Evolutionary conservation across 1,140 invertebrate genomes (phyloP).

Genomic region (Microplitis mediator): DNA sequence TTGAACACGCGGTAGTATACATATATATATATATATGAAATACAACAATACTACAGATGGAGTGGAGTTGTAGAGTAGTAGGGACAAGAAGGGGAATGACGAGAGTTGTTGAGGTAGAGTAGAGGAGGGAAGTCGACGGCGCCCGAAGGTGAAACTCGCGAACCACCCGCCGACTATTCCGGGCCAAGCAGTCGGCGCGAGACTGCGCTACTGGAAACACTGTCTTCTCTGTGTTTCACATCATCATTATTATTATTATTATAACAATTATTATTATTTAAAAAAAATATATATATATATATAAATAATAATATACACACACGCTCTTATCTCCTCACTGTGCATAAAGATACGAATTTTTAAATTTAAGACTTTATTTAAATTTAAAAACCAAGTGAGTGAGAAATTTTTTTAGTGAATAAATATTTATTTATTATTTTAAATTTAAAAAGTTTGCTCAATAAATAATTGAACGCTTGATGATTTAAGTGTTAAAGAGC

Average conservation of each 20-base stretch:
- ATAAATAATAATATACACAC: background rate
- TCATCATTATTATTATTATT: conserved; percentile 12
- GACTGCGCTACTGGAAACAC: conserved; percentile 58
- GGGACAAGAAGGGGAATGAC: conserved; percentile 30
- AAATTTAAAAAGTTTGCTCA: too few relatives aligned
- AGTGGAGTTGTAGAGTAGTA: too few relatives aligned
- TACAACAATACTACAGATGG: too few relatives aligned
- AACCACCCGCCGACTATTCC: conserved; percentile 43
- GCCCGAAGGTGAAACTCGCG: conserved; percentile 54
- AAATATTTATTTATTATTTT: too few relatives aligned
- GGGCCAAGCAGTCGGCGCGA: conserved; percentile 58
- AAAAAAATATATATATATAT: background rate
- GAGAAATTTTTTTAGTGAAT: too few relatives aligned
- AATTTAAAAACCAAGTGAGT: too few relatives aligned
- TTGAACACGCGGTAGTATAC: conserved; percentile 14
- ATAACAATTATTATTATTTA: background rate
- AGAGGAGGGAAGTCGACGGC: conserved; percentile 37
- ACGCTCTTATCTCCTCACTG: too few relatives aligned
- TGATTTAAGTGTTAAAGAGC: too few relatives aligned
- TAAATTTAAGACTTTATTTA: too few relatives aligned
- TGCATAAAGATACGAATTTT: too few relatives aligned
- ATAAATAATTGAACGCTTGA: too few relatives aligned
- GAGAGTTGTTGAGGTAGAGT: conserved; percentile 22
- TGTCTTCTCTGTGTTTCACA: conserved; percentile 33
- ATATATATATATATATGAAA: too few relatives aligned